These are phyloP conservation scores for Triplophysa yarkandensis DNA, from an alignment of 2,797 vertebrate genomes.

Conservation along the genomic window DNA sequence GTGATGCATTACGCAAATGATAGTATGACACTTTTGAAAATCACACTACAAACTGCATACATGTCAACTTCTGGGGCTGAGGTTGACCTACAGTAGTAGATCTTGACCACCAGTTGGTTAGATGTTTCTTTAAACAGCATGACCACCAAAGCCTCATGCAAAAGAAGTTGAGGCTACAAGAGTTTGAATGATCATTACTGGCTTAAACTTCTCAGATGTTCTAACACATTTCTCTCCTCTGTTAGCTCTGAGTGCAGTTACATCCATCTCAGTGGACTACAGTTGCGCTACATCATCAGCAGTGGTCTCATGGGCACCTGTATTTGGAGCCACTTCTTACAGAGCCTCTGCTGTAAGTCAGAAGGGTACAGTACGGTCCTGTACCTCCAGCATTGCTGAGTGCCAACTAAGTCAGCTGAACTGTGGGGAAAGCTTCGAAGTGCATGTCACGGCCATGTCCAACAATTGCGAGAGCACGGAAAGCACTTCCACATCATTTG, in stretches of 20 bases:
- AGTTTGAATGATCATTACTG: no score
- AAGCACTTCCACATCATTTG: slow-evolving; percentile 57
- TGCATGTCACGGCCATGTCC: slow-evolving; percentile 66
- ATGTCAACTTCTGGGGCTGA: no score
- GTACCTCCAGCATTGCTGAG: slow-evolving; percentile 58
- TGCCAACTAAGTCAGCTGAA: slow-evolving; percentile 65
- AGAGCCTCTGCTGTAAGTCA: slow-evolving; percentile 53
- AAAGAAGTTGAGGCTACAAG: no score
- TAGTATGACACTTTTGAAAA: neutral
- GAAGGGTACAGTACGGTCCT: slow-evolving; percentile 57
- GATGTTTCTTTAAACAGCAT: no score
- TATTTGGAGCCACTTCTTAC: slow-evolving; percentile 71
- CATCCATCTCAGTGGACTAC: slow-evolving; percentile 66
- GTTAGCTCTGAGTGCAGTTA: slow-evolving; percentile 71
- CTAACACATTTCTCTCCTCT: neutral
- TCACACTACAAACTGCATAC: neutral
- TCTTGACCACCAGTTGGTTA: no score
- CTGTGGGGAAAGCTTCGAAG: slow-evolving; percentile 68
- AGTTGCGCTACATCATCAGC: slow-evolving; percentile 61
- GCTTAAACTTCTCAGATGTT: no score
- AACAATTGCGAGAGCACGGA: slow-evolving; percentile 66
- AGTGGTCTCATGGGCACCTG: slow-evolving; percentile 64
- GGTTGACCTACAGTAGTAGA: no score
- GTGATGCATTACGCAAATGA: neutral
- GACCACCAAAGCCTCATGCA: no score